These are phyloP conservation scores for Crossocerus cetratus DNA, from an alignment of 2,888 invertebrate genomes.

Conservation along the genomic window DNA sequence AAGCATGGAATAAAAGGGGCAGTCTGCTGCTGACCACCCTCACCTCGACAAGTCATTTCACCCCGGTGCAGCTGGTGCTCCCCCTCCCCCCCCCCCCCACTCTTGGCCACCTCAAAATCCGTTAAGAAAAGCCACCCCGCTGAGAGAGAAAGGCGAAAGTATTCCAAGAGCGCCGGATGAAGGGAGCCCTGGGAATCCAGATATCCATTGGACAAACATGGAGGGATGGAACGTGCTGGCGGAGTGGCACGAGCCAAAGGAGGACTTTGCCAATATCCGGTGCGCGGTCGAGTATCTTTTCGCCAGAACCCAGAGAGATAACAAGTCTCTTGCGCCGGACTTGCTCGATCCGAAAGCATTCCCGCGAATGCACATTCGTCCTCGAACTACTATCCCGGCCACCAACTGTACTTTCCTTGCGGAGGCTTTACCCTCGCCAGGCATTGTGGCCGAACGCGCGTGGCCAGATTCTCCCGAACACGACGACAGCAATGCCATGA, in stretches of 20 bases:
- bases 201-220: neutral
- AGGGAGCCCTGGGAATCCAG: neutral
- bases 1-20: slow-evolving; percentile 56
- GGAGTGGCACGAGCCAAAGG: neutral
- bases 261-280: slow-evolving; percentile 1
- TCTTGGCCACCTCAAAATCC: no score
- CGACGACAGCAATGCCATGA: no score
- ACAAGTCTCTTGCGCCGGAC: neutral
- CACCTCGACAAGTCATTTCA: neutral
- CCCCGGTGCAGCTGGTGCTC: slow-evolving; percentile 7
- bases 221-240: neutral
- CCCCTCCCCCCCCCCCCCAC: neutral
- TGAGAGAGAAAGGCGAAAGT: no score
- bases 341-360: neutral
- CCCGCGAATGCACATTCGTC: neutral
- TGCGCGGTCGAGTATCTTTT: neutral
- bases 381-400: neutral
- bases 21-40: neutral
- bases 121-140: no score
- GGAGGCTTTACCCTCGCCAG: neutral
- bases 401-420: neutral
- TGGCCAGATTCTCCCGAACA: no score
- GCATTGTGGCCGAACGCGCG: no score
- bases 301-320: no score
- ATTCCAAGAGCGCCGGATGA: no score